Conservation (phyloP, 1,140 invertebrate species). For the Paracyclopina nana region DNA sequence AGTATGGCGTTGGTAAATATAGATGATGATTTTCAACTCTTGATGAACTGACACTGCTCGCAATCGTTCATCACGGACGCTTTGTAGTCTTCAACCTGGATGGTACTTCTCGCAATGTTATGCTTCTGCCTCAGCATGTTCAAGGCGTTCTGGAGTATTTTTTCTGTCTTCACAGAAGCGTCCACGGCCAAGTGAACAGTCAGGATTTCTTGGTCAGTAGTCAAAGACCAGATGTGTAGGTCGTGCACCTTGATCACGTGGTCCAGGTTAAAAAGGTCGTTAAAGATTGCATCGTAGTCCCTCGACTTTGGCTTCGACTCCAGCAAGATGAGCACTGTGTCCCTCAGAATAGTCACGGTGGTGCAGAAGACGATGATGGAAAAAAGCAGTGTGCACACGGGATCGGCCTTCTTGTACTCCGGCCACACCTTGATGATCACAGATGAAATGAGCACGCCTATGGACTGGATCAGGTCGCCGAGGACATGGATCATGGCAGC, state of each 20-base stretch:
- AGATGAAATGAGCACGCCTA: slow-evolving; percentile 38
- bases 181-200: slow-evolving; percentile 47
- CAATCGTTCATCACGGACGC: not conserved
- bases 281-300: slow-evolving; percentile 26
- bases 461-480: slow-evolving; percentile 37
- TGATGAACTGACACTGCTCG: not conserved
- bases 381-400: slow-evolving; percentile 72
- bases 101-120: not conserved
- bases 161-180: slow-evolving; percentile 29
- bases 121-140: not conserved
- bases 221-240: slow-evolving; percentile 56
- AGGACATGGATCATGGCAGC: slow-evolving; percentile 41
- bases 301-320: slow-evolving; percentile 48
- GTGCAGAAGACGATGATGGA: slow-evolving; percentile 58
- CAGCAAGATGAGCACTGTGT: slow-evolving; percentile 52
- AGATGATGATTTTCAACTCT: not conserved
- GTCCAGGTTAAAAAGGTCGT: slow-evolving; percentile 33
- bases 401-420: slow-evolving; percentile 49
- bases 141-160: not conserved
- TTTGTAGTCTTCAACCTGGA: slow-evolving; percentile 2
- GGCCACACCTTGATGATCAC: slow-evolving; percentile 35
- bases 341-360: slow-evolving; percentile 48
- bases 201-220: slow-evolving; percentile 44
- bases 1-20: too few species aligned
- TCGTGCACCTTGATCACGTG: slow-evolving; percentile 55